Evolutionary conservation across 2,888 invertebrate genomes (phyloP).

Genomic region (Lasius platythorax): DNA sequence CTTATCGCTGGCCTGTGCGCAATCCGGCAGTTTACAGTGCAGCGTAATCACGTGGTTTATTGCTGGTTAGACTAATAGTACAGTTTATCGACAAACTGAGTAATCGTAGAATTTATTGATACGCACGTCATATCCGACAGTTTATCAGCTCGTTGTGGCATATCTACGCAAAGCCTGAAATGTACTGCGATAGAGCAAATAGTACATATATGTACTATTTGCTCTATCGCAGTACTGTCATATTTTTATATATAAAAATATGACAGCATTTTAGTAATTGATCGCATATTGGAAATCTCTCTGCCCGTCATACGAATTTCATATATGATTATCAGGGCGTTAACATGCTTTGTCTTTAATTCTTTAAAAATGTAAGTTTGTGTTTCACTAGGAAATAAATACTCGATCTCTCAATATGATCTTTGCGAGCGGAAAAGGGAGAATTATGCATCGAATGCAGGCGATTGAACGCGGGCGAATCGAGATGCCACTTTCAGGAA

Average conservation of each 20-base stretch:
- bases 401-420: not conserved
- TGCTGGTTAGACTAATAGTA: slow-evolving; percentile 47
- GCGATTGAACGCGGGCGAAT: not conserved
- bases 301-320: not conserved
- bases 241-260: too few species aligned
- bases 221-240: too few species aligned
- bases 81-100: slow-evolving; percentile 32
- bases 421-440: not conserved
- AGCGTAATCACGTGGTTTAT: slow-evolving; percentile 50
- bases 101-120: slow-evolving; percentile 45
- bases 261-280: not conserved
- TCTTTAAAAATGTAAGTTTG: not conserved
- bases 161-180: not conserved
- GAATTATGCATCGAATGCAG: not conserved
- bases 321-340: not conserved
- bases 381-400: not conserved
- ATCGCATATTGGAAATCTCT: not conserved
- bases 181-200: not conserved
- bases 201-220: too few species aligned
- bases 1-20: slow-evolving; percentile 32
- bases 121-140: slow-evolving; percentile 12
- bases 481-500: slow-evolving; percentile 28
- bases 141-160: slow-evolving; percentile 24
- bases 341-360: not conserved
- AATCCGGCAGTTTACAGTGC: slow-evolving; percentile 45